A percentile compares a stretch with the other conserved stretches of the same genome.
Conservation (phyloP, 2,888 invertebrate genomes). For the Ophion slaviceki region DNA sequence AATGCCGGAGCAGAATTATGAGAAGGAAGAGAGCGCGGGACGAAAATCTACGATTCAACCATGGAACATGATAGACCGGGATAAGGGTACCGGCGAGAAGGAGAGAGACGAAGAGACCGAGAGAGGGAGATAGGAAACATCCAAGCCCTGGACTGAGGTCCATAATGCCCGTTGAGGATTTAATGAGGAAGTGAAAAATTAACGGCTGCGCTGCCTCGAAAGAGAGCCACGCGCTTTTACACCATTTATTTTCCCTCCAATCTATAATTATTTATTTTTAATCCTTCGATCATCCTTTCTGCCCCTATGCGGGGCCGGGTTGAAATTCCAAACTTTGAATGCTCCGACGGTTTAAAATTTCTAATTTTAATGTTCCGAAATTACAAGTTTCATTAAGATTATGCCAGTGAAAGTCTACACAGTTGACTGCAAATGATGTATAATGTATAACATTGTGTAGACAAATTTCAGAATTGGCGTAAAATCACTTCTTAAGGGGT, state of each 20-base stretch:
- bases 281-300: conserved; percentile 16
- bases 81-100: too few species aligned
- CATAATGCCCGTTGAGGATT: conserved; percentile 79
- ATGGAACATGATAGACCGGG: too few species aligned
- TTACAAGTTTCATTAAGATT: too few species aligned
- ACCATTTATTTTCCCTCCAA: conserved; percentile 70
- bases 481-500: too few species aligned
- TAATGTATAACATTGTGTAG: too few species aligned
- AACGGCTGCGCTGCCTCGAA: conserved; percentile 76
- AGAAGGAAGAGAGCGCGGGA: conserved; percentile 47
- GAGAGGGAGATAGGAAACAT: conserved; percentile 62
- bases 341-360: too few species aligned
- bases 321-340: too few species aligned
- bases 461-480: too few species aligned
- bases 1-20: too few species aligned
- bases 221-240: conserved; percentile 57
- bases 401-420: too few species aligned
- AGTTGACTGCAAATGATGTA: too few species aligned
- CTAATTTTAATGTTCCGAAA: too few species aligned
- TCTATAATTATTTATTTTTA: conserved; percentile 71
- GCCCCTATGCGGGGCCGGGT: background rate
- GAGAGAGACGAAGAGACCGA: conserved; percentile 61
- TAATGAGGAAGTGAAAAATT: conserved; percentile 83
- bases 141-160: conserved; percentile 68
- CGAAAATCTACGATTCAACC: conserved; percentile 57